Base-by-base conservation (phyloP, 2,797 vertebrate species). In the Thaleichthys pacificus region DNA sequence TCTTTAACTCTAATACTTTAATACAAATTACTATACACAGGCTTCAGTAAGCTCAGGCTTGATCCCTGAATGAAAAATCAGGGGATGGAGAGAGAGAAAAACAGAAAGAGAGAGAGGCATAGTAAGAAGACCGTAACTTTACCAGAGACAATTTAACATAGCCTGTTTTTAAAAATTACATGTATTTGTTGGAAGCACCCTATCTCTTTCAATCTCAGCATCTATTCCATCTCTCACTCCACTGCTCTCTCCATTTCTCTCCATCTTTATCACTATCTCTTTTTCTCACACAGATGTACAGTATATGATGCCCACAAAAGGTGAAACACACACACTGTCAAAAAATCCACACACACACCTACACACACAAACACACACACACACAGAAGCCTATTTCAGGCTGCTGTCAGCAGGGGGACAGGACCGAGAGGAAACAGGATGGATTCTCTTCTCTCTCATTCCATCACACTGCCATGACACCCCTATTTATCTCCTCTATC, bases 401-500 rank as follows among this genome's bases (percentile, higher is more conserved):
- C 83, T 79, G 85, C 87, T 92, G 90, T 90, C 91, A 89, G 87
- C 79, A 78, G 80, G 77, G 83, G 89, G 87, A 90, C 87, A 82
- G 85, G 86, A 87, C 84, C 83, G 80, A 83, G 81, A 86, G 85
- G 87, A 90, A 91, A 86, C 82, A 89, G 88, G 88, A 91, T 89
- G 88, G 90, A 91, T 92, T 90, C 86, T 90, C 84, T 82, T 86
- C 86, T 87, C 87, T 86, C 86, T 88, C 91, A 87, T 91, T 92
- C 87, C 85, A 90, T 91, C 91, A 92, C 86, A 80, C 80, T 54
- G 76, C 86, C 85, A 84, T 91, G 90, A 90, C 91, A 91, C 87
- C 84, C 88, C 89, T 91, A 91, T 90, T 91, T 92, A 91, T 90
- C 88, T 88, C 82, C 78, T 79, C 88, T 88, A 91, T 92, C 87